Conservation (phyloP, 2,888 invertebrate genomes). For the Plemyria rubiginata region DNA sequence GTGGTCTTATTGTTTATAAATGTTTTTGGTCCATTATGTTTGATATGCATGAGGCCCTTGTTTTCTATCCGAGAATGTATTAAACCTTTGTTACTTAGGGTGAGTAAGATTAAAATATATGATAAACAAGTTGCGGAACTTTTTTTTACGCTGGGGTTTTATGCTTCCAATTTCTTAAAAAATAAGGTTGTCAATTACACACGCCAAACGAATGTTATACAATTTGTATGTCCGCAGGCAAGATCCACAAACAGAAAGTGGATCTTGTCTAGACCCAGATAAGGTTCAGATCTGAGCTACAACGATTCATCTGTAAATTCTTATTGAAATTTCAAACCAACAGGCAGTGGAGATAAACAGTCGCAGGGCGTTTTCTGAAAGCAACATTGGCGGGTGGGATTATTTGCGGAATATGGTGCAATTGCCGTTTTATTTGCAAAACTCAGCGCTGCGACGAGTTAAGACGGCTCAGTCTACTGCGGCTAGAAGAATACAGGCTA, state of each 20-base stretch:
- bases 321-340: conserved; percentile 8
- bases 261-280: too few species aligned
- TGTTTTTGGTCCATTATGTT: conserved; percentile 10
- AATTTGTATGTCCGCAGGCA: too few species aligned
- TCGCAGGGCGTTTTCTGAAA: conserved; percentile 94
- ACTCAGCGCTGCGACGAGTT: conserved; percentile 95
- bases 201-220: too few species aligned
- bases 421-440: conserved; percentile 98
- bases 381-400: conserved; percentile 97
- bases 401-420: conserved; percentile 98
- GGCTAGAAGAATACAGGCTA: conserved; percentile 72
- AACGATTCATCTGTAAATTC: not conserved
- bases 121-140: too few species aligned
- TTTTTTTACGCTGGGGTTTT: too few species aligned
- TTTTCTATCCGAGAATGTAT: conserved; percentile 12
- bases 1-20: conserved; percentile 3
- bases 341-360: conserved; percentile 96
- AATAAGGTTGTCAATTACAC: too few species aligned
- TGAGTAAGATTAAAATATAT: too few species aligned
- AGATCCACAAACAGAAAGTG: too few species aligned
- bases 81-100: not conserved
- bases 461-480: conserved; percentile 94
- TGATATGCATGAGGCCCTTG: conserved; percentile 28
- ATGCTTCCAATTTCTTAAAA: too few species aligned
- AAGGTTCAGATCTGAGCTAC: not conserved